These are phyloP conservation scores for Deroplatys truncata DNA, from an alignment of 2,888 invertebrate genomes.

Conservation along the genomic window DNA sequence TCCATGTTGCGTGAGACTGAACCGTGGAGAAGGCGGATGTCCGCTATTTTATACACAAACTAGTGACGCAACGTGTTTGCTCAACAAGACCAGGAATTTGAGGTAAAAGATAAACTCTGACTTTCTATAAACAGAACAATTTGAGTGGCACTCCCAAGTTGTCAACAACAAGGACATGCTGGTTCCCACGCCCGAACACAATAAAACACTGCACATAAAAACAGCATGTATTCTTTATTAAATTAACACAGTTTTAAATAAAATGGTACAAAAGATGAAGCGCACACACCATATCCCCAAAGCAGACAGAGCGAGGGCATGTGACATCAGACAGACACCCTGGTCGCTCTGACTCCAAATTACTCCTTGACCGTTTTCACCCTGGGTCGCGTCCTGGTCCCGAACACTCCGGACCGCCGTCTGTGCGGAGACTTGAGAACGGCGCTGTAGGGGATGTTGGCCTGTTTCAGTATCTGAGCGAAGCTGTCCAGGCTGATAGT, in stretches of 20 bases:
- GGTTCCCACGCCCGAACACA: not conserved
- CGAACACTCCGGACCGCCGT: conserved; percentile 23
- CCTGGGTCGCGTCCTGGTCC: not conserved
- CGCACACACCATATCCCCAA: not conserved
- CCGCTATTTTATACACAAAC: not conserved
- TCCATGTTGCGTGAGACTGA: not conserved
- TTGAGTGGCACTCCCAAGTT: not conserved
- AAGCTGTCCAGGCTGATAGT: conserved; percentile 33
- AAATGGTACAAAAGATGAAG: not conserved
- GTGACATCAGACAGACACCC: not conserved
- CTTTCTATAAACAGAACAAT: not conserved
- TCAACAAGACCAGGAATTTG: not conserved
- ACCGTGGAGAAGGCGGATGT: not conserved
- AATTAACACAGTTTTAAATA: not conserved
- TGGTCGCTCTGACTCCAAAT: not conserved
- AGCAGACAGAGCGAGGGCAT: not conserved
- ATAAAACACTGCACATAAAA: too few relatives aligned
- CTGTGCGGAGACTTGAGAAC: conserved; percentile 36
- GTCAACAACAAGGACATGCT: not conserved
- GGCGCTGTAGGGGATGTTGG: conserved; percentile 32
- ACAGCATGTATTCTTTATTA: too few relatives aligned
- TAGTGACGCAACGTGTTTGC: not conserved
- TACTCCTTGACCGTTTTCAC: not conserved
- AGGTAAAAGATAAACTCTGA: not conserved
- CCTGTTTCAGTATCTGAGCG: conserved; percentile 36